Percentiles rank a stretch among this genome's conserved stretches.
These are phyloP conservation scores for Spodoptera littoralis DNA, from an alignment of 2,888 invertebrate species.

Conservation along the genomic window DNA sequence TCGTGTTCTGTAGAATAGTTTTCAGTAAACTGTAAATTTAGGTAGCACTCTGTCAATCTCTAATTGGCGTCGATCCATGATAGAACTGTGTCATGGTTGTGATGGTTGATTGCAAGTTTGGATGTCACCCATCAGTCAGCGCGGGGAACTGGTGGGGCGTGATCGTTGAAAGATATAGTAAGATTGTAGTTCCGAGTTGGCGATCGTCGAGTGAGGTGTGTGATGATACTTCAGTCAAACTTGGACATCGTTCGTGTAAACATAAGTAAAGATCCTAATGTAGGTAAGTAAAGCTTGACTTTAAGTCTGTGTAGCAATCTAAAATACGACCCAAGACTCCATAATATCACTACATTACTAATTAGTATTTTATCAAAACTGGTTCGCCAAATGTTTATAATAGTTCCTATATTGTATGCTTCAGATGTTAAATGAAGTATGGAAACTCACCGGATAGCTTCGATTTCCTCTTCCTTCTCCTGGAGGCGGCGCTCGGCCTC, in stretches of 20 bases:
- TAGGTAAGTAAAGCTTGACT: slow-evolving; percentile 28
- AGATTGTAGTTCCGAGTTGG: slow-evolving; percentile 75
- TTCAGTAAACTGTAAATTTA: slow-evolving; percentile 32
- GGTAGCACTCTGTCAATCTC: slow-evolving; percentile 53
- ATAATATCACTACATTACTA: no score
- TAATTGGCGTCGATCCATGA: slow-evolving; percentile 73
- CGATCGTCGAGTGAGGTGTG: slow-evolving; percentile 59
- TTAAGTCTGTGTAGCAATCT: background rate
- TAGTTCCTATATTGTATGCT: background rate
- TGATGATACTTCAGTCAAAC: slow-evolving; percentile 57
- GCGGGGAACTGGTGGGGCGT: slow-evolving; percentile 65
- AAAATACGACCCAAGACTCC: background rate
- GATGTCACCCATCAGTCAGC: slow-evolving; percentile 76
- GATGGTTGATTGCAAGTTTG: slow-evolving; percentile 69
- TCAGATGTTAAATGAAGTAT: background rate
- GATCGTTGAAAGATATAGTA: slow-evolving; percentile 68
- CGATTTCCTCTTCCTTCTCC: slow-evolving; percentile 99
- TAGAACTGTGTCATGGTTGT: slow-evolving; percentile 78
- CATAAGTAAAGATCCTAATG: slow-evolving; percentile 26
- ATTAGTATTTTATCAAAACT: background rate
- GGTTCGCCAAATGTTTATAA: background rate
- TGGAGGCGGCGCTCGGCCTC: slow-evolving; percentile 98
- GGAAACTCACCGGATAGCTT: slow-evolving; percentile 96
- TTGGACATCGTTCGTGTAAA: slow-evolving; percentile 54
- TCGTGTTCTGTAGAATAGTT: background rate